Evolutionary conservation across 2,113 vertebrate species (phyloP), one percentile per base, ranked within the genome.

Genomic region (Oreotragus oreotragus): DNA sequence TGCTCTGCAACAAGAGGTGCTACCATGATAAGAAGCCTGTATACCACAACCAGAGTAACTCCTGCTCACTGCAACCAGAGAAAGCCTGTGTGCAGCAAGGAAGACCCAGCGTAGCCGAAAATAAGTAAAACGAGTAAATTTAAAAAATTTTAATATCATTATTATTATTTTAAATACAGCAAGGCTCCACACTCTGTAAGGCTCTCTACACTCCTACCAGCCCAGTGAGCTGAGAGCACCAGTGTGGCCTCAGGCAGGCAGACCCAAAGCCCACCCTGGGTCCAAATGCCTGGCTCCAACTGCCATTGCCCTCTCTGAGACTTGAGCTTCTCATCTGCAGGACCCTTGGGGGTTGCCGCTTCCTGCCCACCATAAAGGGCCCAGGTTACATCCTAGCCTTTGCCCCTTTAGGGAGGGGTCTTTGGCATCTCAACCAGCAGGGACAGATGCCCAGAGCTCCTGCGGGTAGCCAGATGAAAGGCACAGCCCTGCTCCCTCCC

Each of bases 381-480:
- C 30, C 15, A 4, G 80, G 57, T 43, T 30, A 51, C 1, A 9
- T 79, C 27, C n/a, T 33, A 93, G 60, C 15, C 87, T 73, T 45
- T 45, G 36, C n/a, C 28, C 16, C 47, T 96, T 66, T 62, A n/a
- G 84, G 64, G 47, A 39, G 91, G 47, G 84, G 53, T 28, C 12
- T 64, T 88, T 17, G 5, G 47, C 43, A 12, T 45, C 76, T 81
- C 14, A 53, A 60, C 43, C 36, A 21, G 36, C 43, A 64, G 87
- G 62, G 57, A 10, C 91, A 94, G 80, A 89, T n/a, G 88, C 85
- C 79, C 25, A 66, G 81, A 53, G 57, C 81, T 49, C 70, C 92
- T 73, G 43, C 1, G 58, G 55, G 85, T 83, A 90, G 79, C 83
- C 94, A 95, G 94, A 97, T 97, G 96, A 97, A 96, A 97, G 91